phyloP scores from a whole-genome alignment of 1,140 invertebrate genomes.

The Drosophila truncata region DNA sequence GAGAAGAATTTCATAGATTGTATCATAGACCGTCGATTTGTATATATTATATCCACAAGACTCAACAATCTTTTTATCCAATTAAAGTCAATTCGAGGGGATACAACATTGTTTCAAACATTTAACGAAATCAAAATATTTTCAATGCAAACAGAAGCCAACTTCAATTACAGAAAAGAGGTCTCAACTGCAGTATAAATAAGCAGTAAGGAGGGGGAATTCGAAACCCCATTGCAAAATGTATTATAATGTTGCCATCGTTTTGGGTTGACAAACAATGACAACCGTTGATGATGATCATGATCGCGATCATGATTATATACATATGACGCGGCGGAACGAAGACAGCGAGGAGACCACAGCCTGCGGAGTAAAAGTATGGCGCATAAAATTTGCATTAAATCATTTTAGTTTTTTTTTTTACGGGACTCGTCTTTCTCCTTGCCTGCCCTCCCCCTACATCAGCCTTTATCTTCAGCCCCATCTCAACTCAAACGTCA shows the following conservation, averaged over 20 bases:
- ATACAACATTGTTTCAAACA: not conserved
- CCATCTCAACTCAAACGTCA: slow-evolving; percentile 61
- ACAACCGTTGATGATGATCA: slow-evolving; percentile 61
- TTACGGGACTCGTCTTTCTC: slow-evolving; percentile 13
- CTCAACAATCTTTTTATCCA: not conserved
- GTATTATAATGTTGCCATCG: slow-evolving; percentile 59
- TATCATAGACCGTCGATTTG: no score
- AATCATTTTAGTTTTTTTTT: slow-evolving; percentile 64
- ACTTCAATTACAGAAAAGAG: slow-evolving; percentile 37
- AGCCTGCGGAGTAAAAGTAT: slow-evolving; percentile 59
- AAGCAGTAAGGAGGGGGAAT: slow-evolving; percentile 22
- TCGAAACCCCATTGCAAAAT: slow-evolving; percentile 59
- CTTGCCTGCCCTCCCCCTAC: slow-evolving; percentile 17
- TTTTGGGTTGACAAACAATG: slow-evolving; percentile 40
- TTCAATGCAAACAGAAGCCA: slow-evolving; percentile 1
- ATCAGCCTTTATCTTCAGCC: slow-evolving; percentile 11
- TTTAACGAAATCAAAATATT: slow-evolving; percentile 1
- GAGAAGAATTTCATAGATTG: not conserved
- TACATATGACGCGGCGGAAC: slow-evolving; percentile 35
- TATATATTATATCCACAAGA: not conserved
- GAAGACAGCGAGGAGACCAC: slow-evolving; percentile 23
- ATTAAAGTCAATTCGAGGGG: not conserved
- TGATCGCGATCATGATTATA: slow-evolving; percentile 42
- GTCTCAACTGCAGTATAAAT: slow-evolving; percentile 17
- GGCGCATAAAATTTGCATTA: slow-evolving; percentile 80